A percentile compares a stretch with the other conserved stretches of the same genome.
These are phyloP conservation scores for Metopia argyrocephala DNA, from an alignment of 2,888 invertebrate genomes.

Conservation along the genomic window DNA sequence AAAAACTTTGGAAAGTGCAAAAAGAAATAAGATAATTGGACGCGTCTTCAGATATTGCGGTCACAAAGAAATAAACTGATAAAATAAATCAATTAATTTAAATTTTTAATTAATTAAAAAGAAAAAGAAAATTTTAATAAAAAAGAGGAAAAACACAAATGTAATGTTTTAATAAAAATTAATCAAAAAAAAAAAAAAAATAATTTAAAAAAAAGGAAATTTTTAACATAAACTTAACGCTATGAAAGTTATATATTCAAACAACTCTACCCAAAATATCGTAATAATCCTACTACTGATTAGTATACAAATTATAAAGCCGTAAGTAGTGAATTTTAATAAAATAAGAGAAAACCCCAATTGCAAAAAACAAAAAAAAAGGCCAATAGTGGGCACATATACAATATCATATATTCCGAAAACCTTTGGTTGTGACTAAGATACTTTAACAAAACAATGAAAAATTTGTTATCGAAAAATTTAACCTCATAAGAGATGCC, in stretches of 20 bases:
- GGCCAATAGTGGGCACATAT: too few species aligned
- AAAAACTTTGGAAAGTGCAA: slow-evolving; percentile 42
- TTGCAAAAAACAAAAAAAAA: too few species aligned
- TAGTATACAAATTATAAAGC: slow-evolving; percentile 64
- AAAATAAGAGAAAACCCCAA: too few species aligned
- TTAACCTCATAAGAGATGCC: too few species aligned
- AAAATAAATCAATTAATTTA: too few species aligned
- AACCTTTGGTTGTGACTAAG: too few species aligned
- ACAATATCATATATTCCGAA: too few species aligned
- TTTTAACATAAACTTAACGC: too few species aligned
- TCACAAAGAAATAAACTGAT: slow-evolving; percentile 14
- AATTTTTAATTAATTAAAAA: slow-evolving; percentile 19
- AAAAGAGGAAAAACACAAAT: slow-evolving; percentile 2
- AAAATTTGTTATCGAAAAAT: too few species aligned
- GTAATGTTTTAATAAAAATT: background rate
- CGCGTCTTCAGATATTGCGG: slow-evolving; percentile 30
- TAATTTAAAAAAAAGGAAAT: slow-evolving; percentile 11
- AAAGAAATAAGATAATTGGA: slow-evolving; percentile 3
- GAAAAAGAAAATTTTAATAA: background rate
- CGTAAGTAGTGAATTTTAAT: slow-evolving; percentile 73
- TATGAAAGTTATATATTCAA: too few species aligned
- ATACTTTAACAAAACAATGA: too few species aligned
- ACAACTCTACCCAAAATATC: slow-evolving; percentile 13
- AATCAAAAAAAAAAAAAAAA: background rate
- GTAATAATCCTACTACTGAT: slow-evolving; percentile 67